These are phyloP conservation scores for Chymomyza caudatula DNA, from an alignment of 2,888 invertebrate genomes.

Conservation along the genomic window DNA sequence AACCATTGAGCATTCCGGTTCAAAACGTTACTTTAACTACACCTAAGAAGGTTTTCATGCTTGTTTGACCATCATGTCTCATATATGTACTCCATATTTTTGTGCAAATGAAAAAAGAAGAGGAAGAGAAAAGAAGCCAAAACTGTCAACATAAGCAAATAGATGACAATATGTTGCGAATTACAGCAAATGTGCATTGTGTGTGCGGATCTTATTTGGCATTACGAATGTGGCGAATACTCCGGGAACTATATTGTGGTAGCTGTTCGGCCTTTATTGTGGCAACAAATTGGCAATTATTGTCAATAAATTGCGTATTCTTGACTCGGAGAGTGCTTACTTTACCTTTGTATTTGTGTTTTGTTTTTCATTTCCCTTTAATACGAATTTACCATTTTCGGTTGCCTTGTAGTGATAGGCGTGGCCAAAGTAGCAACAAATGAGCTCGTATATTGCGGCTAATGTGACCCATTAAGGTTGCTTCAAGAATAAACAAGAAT, in stretches of 20 bases:
- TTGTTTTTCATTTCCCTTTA: background rate
- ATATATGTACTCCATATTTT: background rate
- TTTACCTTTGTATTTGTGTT: background rate
- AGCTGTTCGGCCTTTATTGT: conserved; percentile 63
- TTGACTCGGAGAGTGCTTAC: conserved; percentile 20
- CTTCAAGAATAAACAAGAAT: background rate
- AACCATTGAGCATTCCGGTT: too few species aligned
- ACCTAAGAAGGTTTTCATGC: too few species aligned
- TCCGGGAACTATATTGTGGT: conserved; percentile 29
- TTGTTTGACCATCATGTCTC: too few species aligned
- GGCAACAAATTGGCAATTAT: conserved; percentile 67
- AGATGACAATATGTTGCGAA: conserved; percentile 38
- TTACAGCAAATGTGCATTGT: conserved; percentile 34
- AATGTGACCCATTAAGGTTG: conserved; percentile 62
- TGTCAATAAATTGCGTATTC: conserved; percentile 72
- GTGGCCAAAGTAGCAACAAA: conserved; percentile 27
- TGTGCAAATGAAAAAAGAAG: background rate
- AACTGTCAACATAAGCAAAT: background rate
- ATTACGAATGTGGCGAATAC: background rate
- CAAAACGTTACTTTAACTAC: too few species aligned
- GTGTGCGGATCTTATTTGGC: background rate
- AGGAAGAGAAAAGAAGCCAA: background rate
- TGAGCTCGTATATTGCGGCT: conserved; percentile 60
- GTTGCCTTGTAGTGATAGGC: background rate
- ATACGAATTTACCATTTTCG: background rate